phyloP scores from a whole-genome alignment of 1,140 invertebrate species.

The Brachionus rubens region DNA sequence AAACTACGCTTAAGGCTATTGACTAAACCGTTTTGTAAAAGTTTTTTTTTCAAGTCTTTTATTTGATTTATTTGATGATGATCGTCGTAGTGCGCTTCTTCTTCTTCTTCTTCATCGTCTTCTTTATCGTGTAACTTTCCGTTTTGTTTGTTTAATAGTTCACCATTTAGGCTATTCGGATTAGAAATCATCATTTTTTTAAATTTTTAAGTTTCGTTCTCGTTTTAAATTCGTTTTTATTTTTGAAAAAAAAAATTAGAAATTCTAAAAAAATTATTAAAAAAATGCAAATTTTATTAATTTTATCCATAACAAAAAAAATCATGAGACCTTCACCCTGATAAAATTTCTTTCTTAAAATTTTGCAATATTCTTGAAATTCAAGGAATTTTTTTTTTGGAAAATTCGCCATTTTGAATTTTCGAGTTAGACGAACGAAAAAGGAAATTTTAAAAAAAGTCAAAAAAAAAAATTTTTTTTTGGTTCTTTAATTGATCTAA shows the following conservation, averaged over 20 bases:
- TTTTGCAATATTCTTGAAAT: constrained; percentile 27
- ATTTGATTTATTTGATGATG: not conserved
- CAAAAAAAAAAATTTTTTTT: too few species aligned
- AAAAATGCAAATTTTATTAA: constrained; percentile 40
- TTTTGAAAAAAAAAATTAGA: not conserved
- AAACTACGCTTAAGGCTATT: not conserved
- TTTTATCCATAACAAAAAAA: constrained; percentile 37
- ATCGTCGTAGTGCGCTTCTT: not conserved
- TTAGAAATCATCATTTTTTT: constrained; percentile 32
- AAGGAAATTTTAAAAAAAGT: too few species aligned
- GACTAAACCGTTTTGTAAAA: not conserved
- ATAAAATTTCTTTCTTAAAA: not conserved
- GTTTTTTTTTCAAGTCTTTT: not conserved
- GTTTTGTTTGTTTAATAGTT: not conserved
- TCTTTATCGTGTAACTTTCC: not conserved
- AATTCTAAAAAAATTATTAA: not conserved
- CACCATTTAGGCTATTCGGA: not conserved
- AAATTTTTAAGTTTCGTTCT: not conserved
- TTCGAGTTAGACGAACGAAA: too few species aligned
- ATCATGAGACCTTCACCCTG: not conserved
- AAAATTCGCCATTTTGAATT: too few species aligned
- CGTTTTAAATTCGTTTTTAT: not conserved
- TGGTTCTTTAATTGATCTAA: too few species aligned
- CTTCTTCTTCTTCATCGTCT: not conserved
- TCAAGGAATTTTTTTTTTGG: constrained; percentile 8